Percentiles rank a stretch among this genome's conserved stretches.
Conservation (phyloP, 2,113 vertebrate species). For the Nannobrachium achirus region DNA sequence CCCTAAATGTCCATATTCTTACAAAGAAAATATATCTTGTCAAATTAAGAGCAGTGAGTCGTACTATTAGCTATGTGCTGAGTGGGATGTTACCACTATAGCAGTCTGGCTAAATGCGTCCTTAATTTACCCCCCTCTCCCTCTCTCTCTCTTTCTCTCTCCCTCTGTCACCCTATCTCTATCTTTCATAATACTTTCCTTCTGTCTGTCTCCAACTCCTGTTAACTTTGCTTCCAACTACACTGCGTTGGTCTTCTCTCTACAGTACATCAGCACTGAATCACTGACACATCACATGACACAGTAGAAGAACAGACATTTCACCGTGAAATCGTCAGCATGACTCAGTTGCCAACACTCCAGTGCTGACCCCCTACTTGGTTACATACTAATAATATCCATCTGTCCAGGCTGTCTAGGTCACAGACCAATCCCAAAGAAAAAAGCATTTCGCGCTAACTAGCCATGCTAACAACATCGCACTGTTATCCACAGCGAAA, state of each 20-base stretch:
- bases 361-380: background rate
- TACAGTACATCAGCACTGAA: background rate
- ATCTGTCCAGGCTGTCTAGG: background rate
- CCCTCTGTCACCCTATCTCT: background rate
- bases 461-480: background rate
- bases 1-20: background rate
- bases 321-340: background rate
- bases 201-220: background rate
- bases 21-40: background rate
- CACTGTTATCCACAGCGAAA: conserved; percentile 1
- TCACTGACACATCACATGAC: conserved; percentile 2
- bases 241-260: conserved; percentile 11
- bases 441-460: background rate
- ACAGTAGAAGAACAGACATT: conserved; percentile 5
- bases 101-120: background rate
- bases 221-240: background rate
- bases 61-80: background rate
- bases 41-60: background rate
- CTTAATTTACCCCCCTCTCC: background rate
- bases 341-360: background rate
- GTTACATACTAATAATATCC: background rate
- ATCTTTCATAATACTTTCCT: background rate
- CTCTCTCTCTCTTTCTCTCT: background rate
- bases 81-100: conserved; percentile 7
- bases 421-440: background rate